Conservation (phyloP, 2,888 invertebrate genomes). For the Hemithea aestivaria region DNA sequence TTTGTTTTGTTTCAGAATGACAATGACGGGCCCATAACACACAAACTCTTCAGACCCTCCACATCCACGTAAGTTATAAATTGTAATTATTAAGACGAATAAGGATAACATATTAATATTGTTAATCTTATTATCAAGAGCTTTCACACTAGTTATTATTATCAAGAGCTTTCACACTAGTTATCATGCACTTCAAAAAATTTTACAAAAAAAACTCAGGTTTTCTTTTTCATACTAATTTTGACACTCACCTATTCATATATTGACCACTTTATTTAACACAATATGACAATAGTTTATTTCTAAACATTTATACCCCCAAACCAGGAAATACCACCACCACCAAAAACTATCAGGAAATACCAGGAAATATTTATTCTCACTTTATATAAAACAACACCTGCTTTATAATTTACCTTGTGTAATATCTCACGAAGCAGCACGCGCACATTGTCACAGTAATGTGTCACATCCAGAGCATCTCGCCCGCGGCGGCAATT, state of each 20-base stretch:
- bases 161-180: no score
- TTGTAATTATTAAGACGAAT: no score
- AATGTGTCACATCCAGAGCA: conserved; percentile 25
- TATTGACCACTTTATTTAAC: no score
- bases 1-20: conserved; percentile 60
- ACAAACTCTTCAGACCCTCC: conserved; percentile 70
- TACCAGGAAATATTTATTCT: no score
- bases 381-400: conserved; percentile 4
- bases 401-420: conserved; percentile 9
- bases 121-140: conserved; percentile 13
- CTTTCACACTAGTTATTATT: conserved; percentile 18
- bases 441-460: conserved; percentile 35
- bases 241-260: no score
- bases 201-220: no score
- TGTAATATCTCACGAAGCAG: conserved; percentile 19
- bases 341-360: no score
- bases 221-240: no score
- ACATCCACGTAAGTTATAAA: conserved; percentile 56
- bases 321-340: background rate
- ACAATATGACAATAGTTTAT: no score
- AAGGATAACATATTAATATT: no score
- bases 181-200: no score
- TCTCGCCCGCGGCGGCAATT: conserved; percentile 48
- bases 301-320: no score
- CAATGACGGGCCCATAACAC: conserved; percentile 60